A percentile compares a stretch with the other conserved stretches of the same genome.
Conservation (phyloP, 2,113 vertebrate genomes). For the Zapornia atra region DNA sequence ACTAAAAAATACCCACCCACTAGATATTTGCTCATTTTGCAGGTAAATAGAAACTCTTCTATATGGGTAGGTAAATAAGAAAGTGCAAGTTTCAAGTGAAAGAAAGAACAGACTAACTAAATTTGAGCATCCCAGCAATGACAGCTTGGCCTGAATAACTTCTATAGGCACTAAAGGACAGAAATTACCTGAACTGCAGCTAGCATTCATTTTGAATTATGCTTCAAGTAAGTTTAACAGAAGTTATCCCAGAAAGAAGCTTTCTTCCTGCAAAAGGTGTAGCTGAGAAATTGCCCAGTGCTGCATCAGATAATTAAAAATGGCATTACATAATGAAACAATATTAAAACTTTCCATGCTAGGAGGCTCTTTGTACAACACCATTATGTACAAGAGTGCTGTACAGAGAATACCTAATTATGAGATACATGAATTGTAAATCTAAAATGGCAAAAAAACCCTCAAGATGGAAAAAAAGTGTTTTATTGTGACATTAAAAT, state of each 20-base stretch:
- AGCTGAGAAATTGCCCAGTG: neutral
- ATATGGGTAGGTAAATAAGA: constrained; percentile 21
- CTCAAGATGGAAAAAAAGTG: neutral
- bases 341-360: neutral
- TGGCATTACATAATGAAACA: neutral
- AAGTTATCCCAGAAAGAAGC: constrained; percentile 10
- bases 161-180: constrained; percentile 41
- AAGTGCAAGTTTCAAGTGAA: constrained; percentile 42
- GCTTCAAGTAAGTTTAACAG: constrained; percentile 35
- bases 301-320: neutral
- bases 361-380: neutral
- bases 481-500: neutral
- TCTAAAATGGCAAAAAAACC: neutral
- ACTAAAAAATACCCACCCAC: neutral
- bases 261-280: neutral
- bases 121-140: neutral
- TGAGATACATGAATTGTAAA: neutral
- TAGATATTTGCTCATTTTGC: constrained; percentile 3
- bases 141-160: constrained; percentile 11
- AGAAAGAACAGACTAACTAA: neutral
- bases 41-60: constrained; percentile 4
- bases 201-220: neutral
- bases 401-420: neutral
- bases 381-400: neutral
- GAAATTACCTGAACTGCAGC: constrained; percentile 28